Base-by-base conservation (phyloP, 2,888 invertebrate genomes). In the Eurytoma adleriae region DNA sequence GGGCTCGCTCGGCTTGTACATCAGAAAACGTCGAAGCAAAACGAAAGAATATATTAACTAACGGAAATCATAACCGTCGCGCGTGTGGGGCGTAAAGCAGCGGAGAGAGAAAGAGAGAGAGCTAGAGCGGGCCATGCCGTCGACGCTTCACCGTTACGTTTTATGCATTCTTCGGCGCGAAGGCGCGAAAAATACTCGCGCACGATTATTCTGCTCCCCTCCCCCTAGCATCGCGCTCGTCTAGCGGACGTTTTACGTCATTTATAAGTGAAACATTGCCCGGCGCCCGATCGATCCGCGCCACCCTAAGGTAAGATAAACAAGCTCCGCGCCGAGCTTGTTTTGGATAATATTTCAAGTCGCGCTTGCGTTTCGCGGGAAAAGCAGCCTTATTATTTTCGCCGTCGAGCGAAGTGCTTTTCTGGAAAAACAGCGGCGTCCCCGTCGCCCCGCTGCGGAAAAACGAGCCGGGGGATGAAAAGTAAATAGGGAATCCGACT, bases 401-500 rank as follows among this genome's bases (percentile, higher is more conserved):
- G 59, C 50, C 64, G 20, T 20, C 12, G 66, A 54, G 48, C 18
- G 59, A 72, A 76, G 76, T 80, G 72, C 30, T 75, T 79, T 70
- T 74, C 69, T 56, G 74, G 71, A 68, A 70, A 69, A 78, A 74
- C 67, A 66, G 52, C 7, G 14, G 18, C 30, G 76, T 61, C 62
- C 30, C 12, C 14, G 50, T 59, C 18, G 48, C 16, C 27, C 3
- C 20, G 12, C 83, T 78, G 81, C 81, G 80, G 84, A 84, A 85
- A 84, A 85, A 85, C 85, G 86, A 86, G 83, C 83, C 83, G 78
- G 83, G 84, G 85, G 84, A 86, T 85, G 86, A 86, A 88, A 88
- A 87, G 88, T 87, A 87, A 86, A 87, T 87, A 88, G 40, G 85
- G 85, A 84, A 86, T 84, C 81, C 83, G 83, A 78, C 85, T 85